Evolutionary conservation across 2,113 vertebrate genomes (phyloP).

Genomic region (Gavialis gangeticus): DNA sequence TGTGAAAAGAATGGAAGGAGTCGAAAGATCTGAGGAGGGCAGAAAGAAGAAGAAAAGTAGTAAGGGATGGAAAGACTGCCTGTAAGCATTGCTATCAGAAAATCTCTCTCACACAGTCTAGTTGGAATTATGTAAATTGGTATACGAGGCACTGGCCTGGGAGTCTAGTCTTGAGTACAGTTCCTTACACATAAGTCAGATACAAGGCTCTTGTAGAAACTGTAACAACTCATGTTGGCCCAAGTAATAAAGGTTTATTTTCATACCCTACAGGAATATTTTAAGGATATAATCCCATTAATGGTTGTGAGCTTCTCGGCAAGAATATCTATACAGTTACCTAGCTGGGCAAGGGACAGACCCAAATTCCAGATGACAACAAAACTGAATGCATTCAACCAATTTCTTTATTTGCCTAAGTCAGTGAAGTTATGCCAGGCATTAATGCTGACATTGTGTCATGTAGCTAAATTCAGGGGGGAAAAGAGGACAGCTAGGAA

Average conservation of each 20-base stretch:
- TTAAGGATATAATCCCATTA: neutral
- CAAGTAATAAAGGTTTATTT: neutral
- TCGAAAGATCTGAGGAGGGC: neutral
- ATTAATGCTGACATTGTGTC: neutral
- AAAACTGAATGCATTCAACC: neutral
- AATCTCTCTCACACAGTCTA: neutral
- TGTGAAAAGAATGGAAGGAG: neutral
- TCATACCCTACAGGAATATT: neutral
- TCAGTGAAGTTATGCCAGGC: neutral
- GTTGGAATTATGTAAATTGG: neutral
- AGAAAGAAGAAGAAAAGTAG: neutral
- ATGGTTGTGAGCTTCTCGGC: neutral
- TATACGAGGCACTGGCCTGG: neutral
- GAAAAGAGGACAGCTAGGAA: neutral
- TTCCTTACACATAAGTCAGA: neutral
- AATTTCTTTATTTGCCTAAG: rapidly evolving
- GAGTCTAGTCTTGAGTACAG: neutral
- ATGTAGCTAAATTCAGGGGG: neutral
- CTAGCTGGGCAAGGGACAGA: neutral
- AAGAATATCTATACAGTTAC: neutral
- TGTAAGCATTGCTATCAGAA: neutral
- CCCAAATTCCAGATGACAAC: neutral
- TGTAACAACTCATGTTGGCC: neutral
- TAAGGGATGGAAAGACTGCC: neutral
- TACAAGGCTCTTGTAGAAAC: neutral